A percentile compares a stretch with the other conserved stretches of the same genome.
Evolutionary conservation across 1,140 invertebrate species (phyloP).

Genomic region (Caenorhabditis tropicalis): DNA sequence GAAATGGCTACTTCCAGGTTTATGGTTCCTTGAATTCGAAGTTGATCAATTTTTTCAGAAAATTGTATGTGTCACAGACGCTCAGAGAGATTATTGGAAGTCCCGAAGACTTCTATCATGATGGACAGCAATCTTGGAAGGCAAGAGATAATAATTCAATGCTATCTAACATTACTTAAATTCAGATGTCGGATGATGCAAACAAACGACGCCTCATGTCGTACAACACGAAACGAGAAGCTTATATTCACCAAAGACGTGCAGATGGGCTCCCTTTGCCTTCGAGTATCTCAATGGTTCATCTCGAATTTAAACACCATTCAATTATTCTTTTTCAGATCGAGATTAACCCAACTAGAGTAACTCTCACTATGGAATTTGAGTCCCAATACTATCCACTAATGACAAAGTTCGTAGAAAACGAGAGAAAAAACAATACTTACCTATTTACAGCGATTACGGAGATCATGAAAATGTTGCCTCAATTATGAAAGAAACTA

Average conservation of each 20-base stretch:
- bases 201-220: not conserved
- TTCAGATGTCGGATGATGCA: constrained; percentile 6
- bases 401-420: not conserved
- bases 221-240: constrained; percentile 17
- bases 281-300: constrained; percentile 3
- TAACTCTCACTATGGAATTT: constrained; percentile 33
- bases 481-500: constrained; percentile 22
- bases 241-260: not conserved
- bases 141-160: not conserved
- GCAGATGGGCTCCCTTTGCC: not conserved
- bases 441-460: not conserved
- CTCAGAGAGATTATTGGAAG: constrained; percentile 25
- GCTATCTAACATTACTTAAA: not conserved
- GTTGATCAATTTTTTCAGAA: not conserved
- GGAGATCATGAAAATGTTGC: constrained; percentile 22
- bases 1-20: not conserved
- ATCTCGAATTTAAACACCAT: no score
- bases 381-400: constrained; percentile 24
- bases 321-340: not conserved
- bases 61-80: not conserved
- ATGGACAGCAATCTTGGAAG: not conserved
- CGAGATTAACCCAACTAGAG: constrained; percentile 41
- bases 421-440: not conserved
- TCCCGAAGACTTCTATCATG: constrained; percentile 7
- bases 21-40: no score